Evolutionary conservation across 2,888 invertebrate species (phyloP).

Genomic region (Patella pellucida): DNA sequence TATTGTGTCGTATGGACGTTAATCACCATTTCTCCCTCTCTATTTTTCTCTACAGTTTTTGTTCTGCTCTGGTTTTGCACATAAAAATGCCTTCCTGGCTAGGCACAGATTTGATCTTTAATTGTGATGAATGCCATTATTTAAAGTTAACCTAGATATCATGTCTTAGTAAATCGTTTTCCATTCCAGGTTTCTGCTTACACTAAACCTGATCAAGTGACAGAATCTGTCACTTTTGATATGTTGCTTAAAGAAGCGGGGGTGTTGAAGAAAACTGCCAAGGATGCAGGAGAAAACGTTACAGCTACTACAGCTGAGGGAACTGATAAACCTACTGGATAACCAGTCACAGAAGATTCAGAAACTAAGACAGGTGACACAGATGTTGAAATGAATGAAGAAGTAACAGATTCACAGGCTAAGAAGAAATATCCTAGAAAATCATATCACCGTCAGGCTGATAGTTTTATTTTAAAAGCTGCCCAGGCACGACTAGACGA

Average conservation of each 20-base stretch:
- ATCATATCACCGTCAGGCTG: neutral
- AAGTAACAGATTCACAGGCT: neutral
- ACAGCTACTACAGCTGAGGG: neutral
- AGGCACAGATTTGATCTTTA: too few relatives aligned
- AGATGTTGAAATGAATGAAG: conserved; percentile 24
- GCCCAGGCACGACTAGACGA: conserved; percentile 37
- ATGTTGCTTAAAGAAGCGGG: neutral
- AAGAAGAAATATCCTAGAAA: conserved; percentile 25
- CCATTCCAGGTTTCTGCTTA: neutral
- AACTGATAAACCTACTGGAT: neutral
- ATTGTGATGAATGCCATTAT: too few relatives aligned
- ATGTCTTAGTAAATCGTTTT: too few relatives aligned
- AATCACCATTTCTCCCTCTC: too few relatives aligned
- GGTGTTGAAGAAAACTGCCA: neutral
- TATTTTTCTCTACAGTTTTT: too few relatives aligned
- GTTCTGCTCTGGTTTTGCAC: too few relatives aligned
- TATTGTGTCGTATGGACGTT: too few relatives aligned
- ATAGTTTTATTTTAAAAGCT: conserved; percentile 14
- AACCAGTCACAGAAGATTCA: conserved; percentile 23
- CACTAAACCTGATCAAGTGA: neutral
- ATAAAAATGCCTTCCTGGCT: too few relatives aligned
- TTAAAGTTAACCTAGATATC: too few relatives aligned
- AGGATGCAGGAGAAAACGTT: conserved; percentile 1
- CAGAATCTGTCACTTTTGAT: neutral
- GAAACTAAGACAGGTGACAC: conserved; percentile 27